Evolutionary conservation across 2,113 vertebrate species (phyloP).

Genomic region (Labeo rohita): DNA sequence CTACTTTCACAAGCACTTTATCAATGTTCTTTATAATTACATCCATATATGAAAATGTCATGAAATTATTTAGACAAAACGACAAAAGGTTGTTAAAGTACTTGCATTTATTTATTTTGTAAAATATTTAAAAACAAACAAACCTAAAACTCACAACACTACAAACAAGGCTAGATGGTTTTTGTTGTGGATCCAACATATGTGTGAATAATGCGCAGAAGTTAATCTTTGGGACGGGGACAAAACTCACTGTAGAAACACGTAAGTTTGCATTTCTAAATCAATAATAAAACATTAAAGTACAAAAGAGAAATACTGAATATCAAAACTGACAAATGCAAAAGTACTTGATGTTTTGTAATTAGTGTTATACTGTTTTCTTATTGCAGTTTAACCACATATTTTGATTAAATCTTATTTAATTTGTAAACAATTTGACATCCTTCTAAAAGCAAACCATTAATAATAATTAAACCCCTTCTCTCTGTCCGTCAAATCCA

Average conservation of each 20-base stretch:
- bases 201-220: conserved; percentile 11
- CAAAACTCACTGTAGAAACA: conserved; percentile 48
- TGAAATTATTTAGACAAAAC: no score
- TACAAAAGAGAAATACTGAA: neutral
- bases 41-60: neutral
- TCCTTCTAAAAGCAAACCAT: neutral
- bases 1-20: no score
- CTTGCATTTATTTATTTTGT: neutral
- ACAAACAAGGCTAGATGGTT: neutral
- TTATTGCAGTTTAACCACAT: neutral
- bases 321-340: neutral
- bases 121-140: neutral
- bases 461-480: neutral
- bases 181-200: neutral
- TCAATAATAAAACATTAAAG: neutral
- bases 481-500: neutral
- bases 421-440: neutral
- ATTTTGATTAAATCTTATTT: neutral
- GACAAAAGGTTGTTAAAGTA: neutral
- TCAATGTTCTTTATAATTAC: no score
- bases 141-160: neutral
- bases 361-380: neutral
- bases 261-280: conserved; percentile 43
- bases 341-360: neutral
- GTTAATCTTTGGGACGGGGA: conserved; percentile 58